Evolutionary conservation across 2,888 invertebrate species (phyloP).

Genomic region (Noctua janthe): DNA sequence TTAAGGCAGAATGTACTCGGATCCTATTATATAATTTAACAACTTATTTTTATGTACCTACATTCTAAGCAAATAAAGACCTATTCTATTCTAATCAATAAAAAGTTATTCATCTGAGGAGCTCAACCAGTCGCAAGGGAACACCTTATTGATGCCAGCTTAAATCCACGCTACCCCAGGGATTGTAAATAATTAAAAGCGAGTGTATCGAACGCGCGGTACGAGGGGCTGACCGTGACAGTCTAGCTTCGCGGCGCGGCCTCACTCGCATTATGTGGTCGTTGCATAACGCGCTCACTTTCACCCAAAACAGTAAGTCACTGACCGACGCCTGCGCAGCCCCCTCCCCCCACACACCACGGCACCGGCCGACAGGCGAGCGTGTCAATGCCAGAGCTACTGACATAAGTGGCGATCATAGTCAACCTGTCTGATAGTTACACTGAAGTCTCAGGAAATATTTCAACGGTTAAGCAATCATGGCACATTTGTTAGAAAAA

Average conservation of each 20-base stretch:
- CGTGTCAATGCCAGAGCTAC: slow-evolving; percentile 46
- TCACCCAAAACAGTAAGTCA: slow-evolving; percentile 77
- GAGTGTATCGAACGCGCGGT: slow-evolving; percentile 4
- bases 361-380: slow-evolving; percentile 15
- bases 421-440: background rate
- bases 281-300: slow-evolving; percentile 73
- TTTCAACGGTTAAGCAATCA: background rate
- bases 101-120: background rate
- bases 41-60: too few species aligned
- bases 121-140: background rate
- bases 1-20: too few species aligned
- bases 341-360: background rate
- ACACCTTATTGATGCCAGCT: background rate
- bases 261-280: slow-evolving; percentile 52
- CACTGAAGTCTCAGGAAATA: slow-evolving; percentile 2
- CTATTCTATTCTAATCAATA: background rate
- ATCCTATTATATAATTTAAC: too few species aligned
- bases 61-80: too few species aligned
- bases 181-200: slow-evolving; percentile 15
- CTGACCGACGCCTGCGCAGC: slow-evolving; percentile 68
- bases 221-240: slow-evolving; percentile 57
- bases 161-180: background rate
- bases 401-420: slow-evolving; percentile 15
- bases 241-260: slow-evolving; percentile 36
- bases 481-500: background rate